A percentile compares a stretch with the other conserved stretches of the same genome.
These are phyloP conservation scores for Coleophora deauratella DNA, from an alignment of 2,888 invertebrate genomes.

Conservation along the genomic window DNA sequence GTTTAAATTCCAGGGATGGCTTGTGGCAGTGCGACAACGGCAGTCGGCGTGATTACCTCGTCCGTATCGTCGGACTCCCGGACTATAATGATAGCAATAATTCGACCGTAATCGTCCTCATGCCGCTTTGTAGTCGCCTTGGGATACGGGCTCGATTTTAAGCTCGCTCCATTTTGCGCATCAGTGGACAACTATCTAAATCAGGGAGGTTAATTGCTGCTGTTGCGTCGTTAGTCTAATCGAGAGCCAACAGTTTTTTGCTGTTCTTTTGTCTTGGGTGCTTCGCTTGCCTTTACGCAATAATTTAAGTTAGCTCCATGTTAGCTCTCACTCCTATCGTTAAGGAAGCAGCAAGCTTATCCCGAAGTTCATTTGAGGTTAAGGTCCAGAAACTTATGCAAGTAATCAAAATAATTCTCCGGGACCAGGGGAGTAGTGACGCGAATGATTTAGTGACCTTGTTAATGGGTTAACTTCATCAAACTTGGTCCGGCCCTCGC, in stretches of 20 bases:
- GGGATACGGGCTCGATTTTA: constrained; percentile 63
- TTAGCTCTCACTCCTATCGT: too few relatives aligned
- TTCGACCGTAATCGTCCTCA: constrained; percentile 67
- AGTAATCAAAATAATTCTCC: constrained; percentile 54
- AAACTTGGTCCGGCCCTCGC: constrained; percentile 40
- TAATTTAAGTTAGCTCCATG: too few relatives aligned
- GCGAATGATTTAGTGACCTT: constrained; percentile 59
- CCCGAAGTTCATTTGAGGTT: neutral
- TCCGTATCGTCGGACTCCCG: constrained; percentile 35
- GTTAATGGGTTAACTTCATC: constrained; percentile 60
- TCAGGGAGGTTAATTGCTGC: constrained; percentile 54
- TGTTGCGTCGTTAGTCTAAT: constrained; percentile 40
- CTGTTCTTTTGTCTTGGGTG: constrained; percentile 2
- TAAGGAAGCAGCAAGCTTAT: too few relatives aligned
- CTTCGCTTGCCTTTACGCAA: neutral
- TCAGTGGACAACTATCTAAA: constrained; percentile 61
- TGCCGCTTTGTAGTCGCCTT: constrained; percentile 63
- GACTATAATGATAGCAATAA: constrained; percentile 67
- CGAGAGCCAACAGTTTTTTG: constrained; percentile 24
- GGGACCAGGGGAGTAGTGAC: constrained; percentile 46
- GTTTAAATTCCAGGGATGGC: constrained; percentile 10
- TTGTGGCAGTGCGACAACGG: constrained; percentile 23
- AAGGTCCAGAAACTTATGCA: constrained; percentile 5
- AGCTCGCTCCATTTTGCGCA: constrained; percentile 60
- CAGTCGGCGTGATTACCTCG: constrained; percentile 43